Percentiles rank a stretch among this genome's conserved stretches.
Evolutionary conservation across 2,888 invertebrate genomes (phyloP).

Genomic region (Frankliniella fusca): DNA sequence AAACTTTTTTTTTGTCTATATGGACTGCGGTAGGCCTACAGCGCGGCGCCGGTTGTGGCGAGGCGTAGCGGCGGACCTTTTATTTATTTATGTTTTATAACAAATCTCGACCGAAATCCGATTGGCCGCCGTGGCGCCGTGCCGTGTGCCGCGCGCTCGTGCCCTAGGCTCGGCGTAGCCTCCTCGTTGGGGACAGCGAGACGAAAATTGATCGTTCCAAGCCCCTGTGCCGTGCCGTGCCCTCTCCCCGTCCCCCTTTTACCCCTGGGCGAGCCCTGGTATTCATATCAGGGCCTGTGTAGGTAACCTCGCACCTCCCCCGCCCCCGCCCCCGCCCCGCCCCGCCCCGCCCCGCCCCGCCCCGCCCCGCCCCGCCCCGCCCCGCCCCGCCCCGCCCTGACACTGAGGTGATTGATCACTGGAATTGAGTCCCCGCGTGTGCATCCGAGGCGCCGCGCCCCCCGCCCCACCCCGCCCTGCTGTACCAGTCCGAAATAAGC

Average conservation of each 20-base stretch:
- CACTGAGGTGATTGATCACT: conserved; percentile 14
- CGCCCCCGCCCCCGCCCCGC: background rate
- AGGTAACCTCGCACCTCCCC: background rate
- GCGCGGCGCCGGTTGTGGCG: too few species aligned
- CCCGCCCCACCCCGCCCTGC: too few species aligned
- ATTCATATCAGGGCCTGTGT: conserved; percentile 11
- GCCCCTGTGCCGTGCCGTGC: background rate
- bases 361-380: background rate
- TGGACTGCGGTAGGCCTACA: too few species aligned
- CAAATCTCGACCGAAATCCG: background rate
- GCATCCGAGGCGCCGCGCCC: too few species aligned
- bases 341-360: background rate
- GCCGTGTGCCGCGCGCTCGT: background rate
- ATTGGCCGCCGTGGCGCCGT: background rate
- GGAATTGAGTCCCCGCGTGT: too few species aligned
- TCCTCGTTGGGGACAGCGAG: background rate
- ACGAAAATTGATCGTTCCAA: conserved; percentile 6
- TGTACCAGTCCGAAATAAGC: too few species aligned
- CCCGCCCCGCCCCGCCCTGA: background rate
- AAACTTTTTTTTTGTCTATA: too few species aligned
- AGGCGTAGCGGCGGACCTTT: too few species aligned
- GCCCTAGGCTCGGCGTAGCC: background rate
- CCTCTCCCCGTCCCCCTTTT: background rate
- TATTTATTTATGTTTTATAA: too few species aligned
- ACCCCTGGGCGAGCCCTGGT: background rate